These are phyloP conservation scores for Buphagus erythrorhynchus DNA, from an alignment of 2,797 vertebrate species.

Conservation along the genomic window DNA sequence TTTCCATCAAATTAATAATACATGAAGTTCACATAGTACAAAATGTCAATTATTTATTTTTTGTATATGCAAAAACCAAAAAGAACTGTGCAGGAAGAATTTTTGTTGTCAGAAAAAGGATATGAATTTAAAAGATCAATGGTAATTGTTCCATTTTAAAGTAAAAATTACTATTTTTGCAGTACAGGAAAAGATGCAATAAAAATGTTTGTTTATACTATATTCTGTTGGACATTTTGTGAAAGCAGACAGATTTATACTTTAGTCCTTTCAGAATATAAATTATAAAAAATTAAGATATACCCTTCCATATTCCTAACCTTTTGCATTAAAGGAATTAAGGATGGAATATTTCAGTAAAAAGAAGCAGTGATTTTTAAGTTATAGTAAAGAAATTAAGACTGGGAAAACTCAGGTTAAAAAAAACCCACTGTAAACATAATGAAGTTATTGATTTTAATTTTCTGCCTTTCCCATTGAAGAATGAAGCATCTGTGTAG, in stretches of 20 bases:
- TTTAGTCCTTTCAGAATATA: not conserved
- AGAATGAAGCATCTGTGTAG: conserved; percentile 54
- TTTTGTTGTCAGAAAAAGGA: not conserved
- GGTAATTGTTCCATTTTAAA: not conserved
- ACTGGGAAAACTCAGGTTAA: conserved; percentile 40
- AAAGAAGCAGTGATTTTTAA: conserved; percentile 22
- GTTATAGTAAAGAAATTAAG: conserved; percentile 28
- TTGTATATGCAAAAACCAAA: conserved; percentile 38
- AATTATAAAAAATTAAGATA: not conserved
- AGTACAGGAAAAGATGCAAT: not conserved
- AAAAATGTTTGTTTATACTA: not conserved
- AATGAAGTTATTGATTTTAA: conserved; percentile 92
- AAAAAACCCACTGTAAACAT: conserved; percentile 73
- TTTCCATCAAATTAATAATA: conserved; percentile 74
- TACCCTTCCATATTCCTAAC: not conserved
- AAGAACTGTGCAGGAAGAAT: not conserved
- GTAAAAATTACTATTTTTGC: not conserved
- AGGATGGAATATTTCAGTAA: not conserved
- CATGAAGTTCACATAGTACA: conserved; percentile 67
- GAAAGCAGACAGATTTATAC: not conserved
- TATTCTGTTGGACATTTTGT: not conserved
- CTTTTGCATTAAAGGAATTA: not conserved
- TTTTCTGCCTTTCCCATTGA: conserved; percentile 77
- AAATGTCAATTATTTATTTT: conserved; percentile 73
- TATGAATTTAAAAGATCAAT: not conserved